Percentiles rank a stretch among this genome's conserved stretches.
These are phyloP conservation scores for Pollachius pollachius DNA, from an alignment of 2,113 vertebrate species.

Conservation along the genomic window DNA sequence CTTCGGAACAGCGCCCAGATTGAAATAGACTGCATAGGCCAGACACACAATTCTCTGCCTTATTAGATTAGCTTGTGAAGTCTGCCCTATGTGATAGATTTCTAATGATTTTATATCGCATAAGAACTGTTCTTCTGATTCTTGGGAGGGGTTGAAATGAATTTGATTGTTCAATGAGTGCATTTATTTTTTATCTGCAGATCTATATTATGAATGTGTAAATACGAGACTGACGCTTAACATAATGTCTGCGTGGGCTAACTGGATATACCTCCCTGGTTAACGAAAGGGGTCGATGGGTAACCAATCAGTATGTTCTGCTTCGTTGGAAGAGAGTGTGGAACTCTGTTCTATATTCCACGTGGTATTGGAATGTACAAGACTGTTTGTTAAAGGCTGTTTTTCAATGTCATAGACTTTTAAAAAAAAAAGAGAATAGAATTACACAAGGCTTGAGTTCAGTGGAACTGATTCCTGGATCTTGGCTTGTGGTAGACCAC, in stretches of 20 bases:
- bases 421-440: background rate
- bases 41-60: conserved; percentile 4
- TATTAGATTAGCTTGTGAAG: background rate
- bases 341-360: conserved; percentile 43
- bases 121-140: conserved; percentile 18
- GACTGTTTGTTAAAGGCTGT: conserved; percentile 18
- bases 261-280: conserved; percentile 65
- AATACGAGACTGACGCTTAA: conserved; percentile 49
- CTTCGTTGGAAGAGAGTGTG: conserved; percentile 20
- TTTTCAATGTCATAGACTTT: conserved; percentile 8
- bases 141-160: conserved; percentile 22
- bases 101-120: conserved; percentile 18
- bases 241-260: conserved; percentile 42
- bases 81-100: conserved; percentile 6
- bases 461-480: conserved; percentile 31
- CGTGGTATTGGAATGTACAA: conserved; percentile 34
- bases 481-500: background rate
- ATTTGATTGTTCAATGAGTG: conserved; percentile 19
- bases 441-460: conserved; percentile 41
- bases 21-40: background rate
- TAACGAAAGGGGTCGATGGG: conserved; percentile 33
- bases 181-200: conserved; percentile 33
- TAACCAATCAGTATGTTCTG: conserved; percentile 26
- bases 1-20: background rate
- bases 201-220: conserved; percentile 65